Evolutionary conservation across 2,797 vertebrate species (phyloP), one percentile per base, ranked within the genome.

Genomic region (Crax fasciolata): DNA sequence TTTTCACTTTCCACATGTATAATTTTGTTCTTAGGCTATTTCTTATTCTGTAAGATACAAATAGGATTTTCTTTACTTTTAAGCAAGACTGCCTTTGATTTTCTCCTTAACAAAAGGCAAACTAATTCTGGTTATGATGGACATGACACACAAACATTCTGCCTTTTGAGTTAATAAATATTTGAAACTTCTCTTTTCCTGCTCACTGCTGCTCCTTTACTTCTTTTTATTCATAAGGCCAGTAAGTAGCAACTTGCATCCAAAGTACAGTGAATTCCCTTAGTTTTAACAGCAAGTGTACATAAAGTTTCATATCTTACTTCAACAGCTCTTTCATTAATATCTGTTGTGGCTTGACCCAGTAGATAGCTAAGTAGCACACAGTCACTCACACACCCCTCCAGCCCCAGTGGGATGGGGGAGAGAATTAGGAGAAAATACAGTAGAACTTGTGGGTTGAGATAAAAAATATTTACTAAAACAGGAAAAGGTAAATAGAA

Each of bases 41-140:
- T 90, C 71, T 58, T 27, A 68, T 43, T 39, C 9, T 46, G 8
- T 63, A 84, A 66, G 27, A 65, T 28, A 68, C 57, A 77, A 88
- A 83, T n/a, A 63, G 19, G 54, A 63, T 86, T 84, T 88, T 92
- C 55, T 77, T 94, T 76, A 65, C 74, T 94, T 93, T 93, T 89
- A 88, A 91, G 80, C 55, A 90, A 49, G 63, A 82, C 15, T 57
- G 43, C 83, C 35, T 94, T 38, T 66, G 21, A 81, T 62, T 10
- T 86, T 63, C 91, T 84, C 15, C 25, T 35, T 59, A 72, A 81
- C 55, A 21, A 79, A 28, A 77, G 7, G 24, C 14, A 80, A 43
- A 88, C 78, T 75, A 86, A 59, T 48, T 78, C 58, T 21, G 17
- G 19, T 71, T 55, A 61, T 79, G 49, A 89, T 51, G 87, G 84